phyloP scores from a whole-genome alignment of 2,113 vertebrate genomes.

The Apteryx mantelli region DNA sequence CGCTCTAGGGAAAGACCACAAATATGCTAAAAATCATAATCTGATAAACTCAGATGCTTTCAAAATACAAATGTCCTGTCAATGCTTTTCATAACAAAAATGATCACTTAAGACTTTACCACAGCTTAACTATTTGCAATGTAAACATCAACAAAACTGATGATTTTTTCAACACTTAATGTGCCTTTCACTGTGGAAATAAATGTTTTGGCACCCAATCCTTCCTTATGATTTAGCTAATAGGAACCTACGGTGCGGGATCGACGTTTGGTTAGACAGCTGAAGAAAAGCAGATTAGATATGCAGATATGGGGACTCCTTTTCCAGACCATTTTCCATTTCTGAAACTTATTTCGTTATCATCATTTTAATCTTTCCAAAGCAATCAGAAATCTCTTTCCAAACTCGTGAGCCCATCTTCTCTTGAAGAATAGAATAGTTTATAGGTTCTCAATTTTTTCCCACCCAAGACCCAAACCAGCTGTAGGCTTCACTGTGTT shows the following conservation, averaged over 20 bases:
- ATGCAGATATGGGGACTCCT: conserved; percentile 41
- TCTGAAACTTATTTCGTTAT: conserved; percentile 59
- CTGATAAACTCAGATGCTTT: conserved; percentile 57
- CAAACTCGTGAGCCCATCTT: conserved; percentile 8
- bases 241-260: neutral
- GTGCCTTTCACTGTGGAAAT: neutral
- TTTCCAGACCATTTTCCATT: conserved; percentile 43
- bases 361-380: conserved; percentile 21
- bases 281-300: conserved; percentile 57
- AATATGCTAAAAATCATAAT: conserved; percentile 60
- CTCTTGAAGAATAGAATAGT: neutral
- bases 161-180: conserved; percentile 27
- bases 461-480: neutral
- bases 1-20: conserved; percentile 36
- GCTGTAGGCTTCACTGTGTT: conserved; percentile 10
- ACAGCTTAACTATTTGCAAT: conserved; percentile 16
- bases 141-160: conserved; percentile 39
- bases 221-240: conserved; percentile 21
- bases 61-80: conserved; percentile 41
- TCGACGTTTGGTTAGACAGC: conserved; percentile 24
- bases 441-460: neutral
- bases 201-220: neutral
- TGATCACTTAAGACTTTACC: neutral
- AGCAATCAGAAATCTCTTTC: conserved; percentile 31
- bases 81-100: conserved; percentile 50